These are phyloP conservation scores for Conistra vaccinii DNA, from an alignment of 2,888 invertebrate species.

Conservation along the genomic window DNA sequence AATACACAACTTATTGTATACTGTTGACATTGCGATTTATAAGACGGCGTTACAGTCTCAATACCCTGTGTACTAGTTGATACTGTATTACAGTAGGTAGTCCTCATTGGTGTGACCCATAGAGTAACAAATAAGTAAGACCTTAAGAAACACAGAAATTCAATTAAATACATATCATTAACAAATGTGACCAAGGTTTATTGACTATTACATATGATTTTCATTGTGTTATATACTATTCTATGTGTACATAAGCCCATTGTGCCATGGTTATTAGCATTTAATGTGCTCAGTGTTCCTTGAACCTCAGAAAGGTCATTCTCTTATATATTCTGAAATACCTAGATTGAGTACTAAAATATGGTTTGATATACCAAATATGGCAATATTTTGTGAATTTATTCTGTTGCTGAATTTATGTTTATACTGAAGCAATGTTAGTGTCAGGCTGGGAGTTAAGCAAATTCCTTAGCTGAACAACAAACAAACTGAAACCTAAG, in stretches of 20 bases:
- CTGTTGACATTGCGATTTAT: too few species aligned
- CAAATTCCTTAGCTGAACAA: not conserved
- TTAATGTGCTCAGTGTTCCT: conserved; percentile 15
- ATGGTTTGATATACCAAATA: not conserved
- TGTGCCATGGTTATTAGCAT: conserved; percentile 3
- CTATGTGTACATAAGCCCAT: not conserved
- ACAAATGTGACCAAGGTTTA: not conserved
- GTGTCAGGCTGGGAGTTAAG: not conserved
- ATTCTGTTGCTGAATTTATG: not conserved
- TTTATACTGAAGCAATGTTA: not conserved
- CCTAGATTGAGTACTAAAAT: not conserved
- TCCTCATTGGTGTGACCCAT: too few species aligned
- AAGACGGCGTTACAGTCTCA: too few species aligned
- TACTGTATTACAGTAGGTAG: too few species aligned
- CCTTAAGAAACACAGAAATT: not conserved
- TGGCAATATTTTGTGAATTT: not conserved
- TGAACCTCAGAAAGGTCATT: conserved; percentile 49
- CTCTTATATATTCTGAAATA: conserved; percentile 12
- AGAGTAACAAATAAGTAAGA: too few species aligned
- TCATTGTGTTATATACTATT: not conserved
- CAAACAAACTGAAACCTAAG: not conserved
- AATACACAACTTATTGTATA: too few species aligned
- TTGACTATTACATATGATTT: not conserved
- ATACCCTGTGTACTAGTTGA: too few species aligned
- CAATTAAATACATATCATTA: not conserved